Evolutionary conservation across 2,797 vertebrate genomes (phyloP).

Genomic region (Knipowitschia caucasica): DNA sequence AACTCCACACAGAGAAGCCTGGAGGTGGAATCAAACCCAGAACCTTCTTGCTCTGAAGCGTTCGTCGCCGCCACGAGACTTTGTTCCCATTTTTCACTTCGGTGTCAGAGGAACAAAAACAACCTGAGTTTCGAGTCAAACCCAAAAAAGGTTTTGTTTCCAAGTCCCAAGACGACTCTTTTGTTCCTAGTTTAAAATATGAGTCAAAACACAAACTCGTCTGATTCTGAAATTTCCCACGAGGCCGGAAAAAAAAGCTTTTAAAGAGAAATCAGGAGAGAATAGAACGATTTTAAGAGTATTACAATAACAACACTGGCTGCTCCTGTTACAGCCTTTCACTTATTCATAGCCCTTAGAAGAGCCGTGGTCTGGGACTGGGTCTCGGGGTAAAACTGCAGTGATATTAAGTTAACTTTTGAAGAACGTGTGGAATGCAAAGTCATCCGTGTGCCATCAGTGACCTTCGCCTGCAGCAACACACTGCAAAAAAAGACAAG

Average conservation of each 20-base stretch:
- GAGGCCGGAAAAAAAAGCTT: too few relatives aligned
- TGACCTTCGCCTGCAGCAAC: slow-evolving; percentile 37
- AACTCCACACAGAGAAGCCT: too few relatives aligned
- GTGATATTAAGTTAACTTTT: slow-evolving; percentile 7
- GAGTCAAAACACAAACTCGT: too few relatives aligned
- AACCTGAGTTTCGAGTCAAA: background rate
- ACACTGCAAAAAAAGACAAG: too few relatives aligned
- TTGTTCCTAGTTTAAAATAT: background rate
- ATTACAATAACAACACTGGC: slow-evolving; percentile 6
- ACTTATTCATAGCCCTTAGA: slow-evolving; percentile 28
- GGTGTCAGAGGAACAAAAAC: background rate
- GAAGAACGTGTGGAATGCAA: background rate
- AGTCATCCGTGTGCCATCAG: slow-evolving; percentile 8
- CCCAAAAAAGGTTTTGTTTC: background rate
- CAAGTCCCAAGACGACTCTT: background rate
- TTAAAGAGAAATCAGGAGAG: too few relatives aligned
- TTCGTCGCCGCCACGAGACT: background rate
- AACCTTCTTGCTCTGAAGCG: too few relatives aligned
- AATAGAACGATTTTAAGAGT: background rate
- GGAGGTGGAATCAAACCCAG: too few relatives aligned
- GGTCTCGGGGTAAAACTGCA: background rate
- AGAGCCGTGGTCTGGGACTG: background rate
- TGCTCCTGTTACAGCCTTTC: slow-evolving; percentile 21
- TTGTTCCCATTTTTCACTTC: slow-evolving; percentile 6
- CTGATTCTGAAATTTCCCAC: too few relatives aligned